Base-by-base conservation (phyloP, 2,113 vertebrate genomes). In the Sylvia atricapilla region DNA sequence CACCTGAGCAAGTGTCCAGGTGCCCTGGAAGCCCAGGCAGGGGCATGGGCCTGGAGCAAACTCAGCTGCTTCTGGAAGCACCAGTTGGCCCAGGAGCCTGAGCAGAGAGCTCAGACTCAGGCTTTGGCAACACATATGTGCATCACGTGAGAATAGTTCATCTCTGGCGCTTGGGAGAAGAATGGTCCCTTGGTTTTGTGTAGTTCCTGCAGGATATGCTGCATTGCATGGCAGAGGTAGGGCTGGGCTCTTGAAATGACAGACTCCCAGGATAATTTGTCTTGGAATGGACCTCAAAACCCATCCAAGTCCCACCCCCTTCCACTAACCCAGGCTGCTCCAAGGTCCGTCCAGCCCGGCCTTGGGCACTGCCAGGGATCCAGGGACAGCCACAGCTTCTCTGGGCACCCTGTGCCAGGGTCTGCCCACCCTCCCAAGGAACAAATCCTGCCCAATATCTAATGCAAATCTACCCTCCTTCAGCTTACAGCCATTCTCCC, bases 11-110 rank as follows among this genome's bases (percentile, higher is more conserved):
- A 55, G 8, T 75, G 59, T 37, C 20, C 37, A 35, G 15, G 21
- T 85, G 62, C 28, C 21, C 50, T 67, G 41, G 50, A 47, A 46
- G n/a, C 52, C 70, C 53, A 46, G n/a, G 50, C 28, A 78, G 62
- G 13, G 35, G 41, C 0, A 1, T 10, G 17, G 41, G 10, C 22
- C n/a, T 67, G 25, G 18, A 76, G 30, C 13, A 85, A 27, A 24
- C 30, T 37, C 35, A 31, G 13, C 28, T 63, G 47, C 25, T 35
- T 35, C 59, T 67, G 87, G 73, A 66, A 77, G 37, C 41, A 58
- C 11, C 3, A 4, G 2, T 4, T 69, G 47, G 30, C 28, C 21
- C 0, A 0, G 39, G 14, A 70, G 11, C 52, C 69, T 22, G 46
- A 62, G 46, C 31, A 52, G 35, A 15, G 24, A 44, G 17, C 39